A percentile compares a stretch with the other conserved stretches of the same genome.
phyloP scores from a whole-genome alignment of 2,113 vertebrate genomes.

The Pomatorhinus ruficollis region DNA sequence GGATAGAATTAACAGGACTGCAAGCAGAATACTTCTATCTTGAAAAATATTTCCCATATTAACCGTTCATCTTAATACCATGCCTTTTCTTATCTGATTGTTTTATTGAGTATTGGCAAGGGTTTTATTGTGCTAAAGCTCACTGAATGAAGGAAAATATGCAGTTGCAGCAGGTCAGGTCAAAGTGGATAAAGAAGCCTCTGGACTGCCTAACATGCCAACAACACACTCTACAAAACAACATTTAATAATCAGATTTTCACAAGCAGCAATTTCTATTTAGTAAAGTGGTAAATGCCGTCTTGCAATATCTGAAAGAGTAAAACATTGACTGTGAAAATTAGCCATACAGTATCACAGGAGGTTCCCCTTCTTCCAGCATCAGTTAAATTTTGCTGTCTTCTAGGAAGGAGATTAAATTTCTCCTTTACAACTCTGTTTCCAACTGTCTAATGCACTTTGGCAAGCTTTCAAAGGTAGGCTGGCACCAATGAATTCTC shows the following conservation, averaged over 20 bases:
- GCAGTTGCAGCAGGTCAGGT: background rate
- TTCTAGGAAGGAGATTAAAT: background rate
- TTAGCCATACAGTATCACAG: background rate
- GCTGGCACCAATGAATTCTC: background rate
- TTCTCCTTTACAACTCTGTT: background rate
- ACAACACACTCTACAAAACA: background rate
- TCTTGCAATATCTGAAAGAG: background rate
- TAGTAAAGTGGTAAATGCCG: background rate
- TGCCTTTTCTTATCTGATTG: conserved; percentile 6
- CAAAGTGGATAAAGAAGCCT: background rate
- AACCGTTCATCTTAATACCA: conserved; percentile 35
- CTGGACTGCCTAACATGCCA: background rate
- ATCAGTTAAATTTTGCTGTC: background rate
- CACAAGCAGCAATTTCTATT: background rate
- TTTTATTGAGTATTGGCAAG: background rate
- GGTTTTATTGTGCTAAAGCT: background rate
- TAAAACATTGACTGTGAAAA: background rate
- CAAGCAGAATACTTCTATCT: conserved; percentile 45
- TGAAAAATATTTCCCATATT: conserved; percentile 61
- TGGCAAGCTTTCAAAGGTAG: conserved; percentile 2
- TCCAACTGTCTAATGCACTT: conserved; percentile 5
- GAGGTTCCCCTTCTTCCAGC: background rate
- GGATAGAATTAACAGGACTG: conserved; percentile 29
- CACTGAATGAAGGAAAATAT: background rate
- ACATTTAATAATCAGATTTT: background rate